Conservation (phyloP, 2,113 vertebrate species). For the Fukomys damarensis region DNA sequence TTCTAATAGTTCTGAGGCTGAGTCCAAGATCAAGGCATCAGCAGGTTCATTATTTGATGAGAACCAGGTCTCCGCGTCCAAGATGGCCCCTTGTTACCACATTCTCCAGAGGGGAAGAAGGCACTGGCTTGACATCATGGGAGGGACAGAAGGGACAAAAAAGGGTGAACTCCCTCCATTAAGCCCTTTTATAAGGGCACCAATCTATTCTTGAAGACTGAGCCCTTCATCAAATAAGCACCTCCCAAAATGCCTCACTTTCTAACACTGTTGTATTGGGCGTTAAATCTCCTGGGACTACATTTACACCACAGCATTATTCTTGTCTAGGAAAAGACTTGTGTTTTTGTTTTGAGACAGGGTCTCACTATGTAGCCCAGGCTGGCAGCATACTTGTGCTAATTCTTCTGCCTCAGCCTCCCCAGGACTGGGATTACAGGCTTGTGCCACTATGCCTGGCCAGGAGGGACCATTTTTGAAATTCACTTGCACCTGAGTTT, state of each 20-base stretch:
- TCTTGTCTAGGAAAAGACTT: background rate
- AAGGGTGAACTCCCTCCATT: background rate
- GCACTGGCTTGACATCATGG: background rate
- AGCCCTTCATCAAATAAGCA: background rate
- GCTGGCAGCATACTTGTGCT: background rate
- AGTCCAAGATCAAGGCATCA: background rate
- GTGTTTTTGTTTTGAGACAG: background rate
- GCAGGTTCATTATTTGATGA: background rate
- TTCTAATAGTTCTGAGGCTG: background rate
- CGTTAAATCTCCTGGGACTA: background rate
- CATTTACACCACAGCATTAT: background rate
- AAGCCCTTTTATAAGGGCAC: background rate
- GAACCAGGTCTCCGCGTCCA: background rate
- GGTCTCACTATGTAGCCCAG: too few species aligned
- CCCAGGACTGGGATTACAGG: background rate
- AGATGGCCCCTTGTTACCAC: background rate
- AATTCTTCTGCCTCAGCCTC: background rate
- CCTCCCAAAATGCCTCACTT: background rate
- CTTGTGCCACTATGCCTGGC: background rate
- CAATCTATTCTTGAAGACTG: background rate
- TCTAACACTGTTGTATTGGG: background rate
- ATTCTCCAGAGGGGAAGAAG: background rate
- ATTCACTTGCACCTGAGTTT: background rate
- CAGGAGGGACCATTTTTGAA: background rate
- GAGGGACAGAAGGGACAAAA: background rate